These are phyloP conservation scores for Nephila pilipes DNA, from an alignment of 1,140 invertebrate genomes.

Conservation along the genomic window DNA sequence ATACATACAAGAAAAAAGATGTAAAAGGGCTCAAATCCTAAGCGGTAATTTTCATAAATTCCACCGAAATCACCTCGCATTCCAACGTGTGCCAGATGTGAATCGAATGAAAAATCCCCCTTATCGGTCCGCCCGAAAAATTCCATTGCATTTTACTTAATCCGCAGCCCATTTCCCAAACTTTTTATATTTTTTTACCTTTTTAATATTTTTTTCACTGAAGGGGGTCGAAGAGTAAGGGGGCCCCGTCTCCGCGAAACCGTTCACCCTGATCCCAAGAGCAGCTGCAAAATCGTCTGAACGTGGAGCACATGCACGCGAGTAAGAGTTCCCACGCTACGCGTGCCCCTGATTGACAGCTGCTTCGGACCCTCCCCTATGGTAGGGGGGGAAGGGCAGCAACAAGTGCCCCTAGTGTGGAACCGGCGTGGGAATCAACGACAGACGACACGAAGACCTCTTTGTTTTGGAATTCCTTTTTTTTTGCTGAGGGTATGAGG, in stretches of 20 bases:
- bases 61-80: constrained; percentile 33
- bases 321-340: constrained; percentile 70
- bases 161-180: constrained; percentile 22
- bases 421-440: constrained; percentile 64
- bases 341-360: constrained; percentile 76
- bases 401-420: constrained; percentile 58
- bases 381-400: constrained; percentile 31
- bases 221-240: neutral
- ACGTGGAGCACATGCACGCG: constrained; percentile 66
- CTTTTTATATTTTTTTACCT: no score
- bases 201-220: constrained; percentile 44
- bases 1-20: no score
- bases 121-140: neutral
- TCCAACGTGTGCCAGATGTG: constrained; percentile 62
- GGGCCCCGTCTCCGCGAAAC: constrained; percentile 47
- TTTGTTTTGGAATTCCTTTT: constrained; percentile 57
- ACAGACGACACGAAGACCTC: constrained; percentile 69
- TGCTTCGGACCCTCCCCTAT: constrained; percentile 40
- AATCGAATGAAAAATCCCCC: neutral
- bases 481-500: constrained; percentile 30
- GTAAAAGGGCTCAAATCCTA: neutral
- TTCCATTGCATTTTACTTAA: constrained; percentile 40
- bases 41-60: constrained; percentile 4
- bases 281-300: constrained; percentile 63
- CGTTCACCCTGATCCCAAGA: constrained; percentile 63